Evolutionary conservation across 2,113 vertebrate species (phyloP).

Genomic region (human): DNA sequence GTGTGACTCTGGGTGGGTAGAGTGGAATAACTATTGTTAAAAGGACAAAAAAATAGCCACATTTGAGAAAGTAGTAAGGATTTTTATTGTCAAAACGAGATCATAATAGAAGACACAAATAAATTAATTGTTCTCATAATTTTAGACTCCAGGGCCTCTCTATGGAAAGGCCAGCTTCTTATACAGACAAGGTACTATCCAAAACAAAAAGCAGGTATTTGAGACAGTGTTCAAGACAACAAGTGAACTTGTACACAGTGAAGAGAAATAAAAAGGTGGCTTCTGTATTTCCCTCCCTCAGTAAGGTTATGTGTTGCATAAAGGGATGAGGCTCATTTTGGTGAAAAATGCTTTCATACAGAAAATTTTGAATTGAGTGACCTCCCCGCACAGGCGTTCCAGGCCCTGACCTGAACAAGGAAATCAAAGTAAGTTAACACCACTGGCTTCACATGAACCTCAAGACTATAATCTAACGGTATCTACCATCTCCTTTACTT

Average conservation of each 20-base stretch:
- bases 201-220: not conserved
- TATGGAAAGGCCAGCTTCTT: not conserved
- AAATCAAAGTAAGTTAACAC: not conserved
- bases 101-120: slow-evolving; percentile 64
- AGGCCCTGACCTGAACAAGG: not conserved
- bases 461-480: not conserved
- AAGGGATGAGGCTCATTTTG: not conserved
- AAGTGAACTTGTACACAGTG: not conserved
- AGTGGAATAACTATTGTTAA: not conserved
- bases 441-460: not conserved
- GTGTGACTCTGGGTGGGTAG: not conserved
- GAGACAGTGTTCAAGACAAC: not conserved
- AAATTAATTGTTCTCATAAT: slow-evolving; percentile 61
- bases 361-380: not conserved
- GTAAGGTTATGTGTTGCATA: not conserved
- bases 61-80: slow-evolving; percentile 60
- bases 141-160: slow-evolving; percentile 4
- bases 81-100: slow-evolving; percentile 71
- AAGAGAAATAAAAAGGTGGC: not conserved
- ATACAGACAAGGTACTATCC: not conserved
- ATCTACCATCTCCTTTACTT: not conserved
- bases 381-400: not conserved
- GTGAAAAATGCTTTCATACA: not conserved
- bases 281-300: not conserved
- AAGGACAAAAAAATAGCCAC: not conserved